phyloP scores from a whole-genome alignment of 2,888 invertebrate species.

The Aphodius granarius region DNA sequence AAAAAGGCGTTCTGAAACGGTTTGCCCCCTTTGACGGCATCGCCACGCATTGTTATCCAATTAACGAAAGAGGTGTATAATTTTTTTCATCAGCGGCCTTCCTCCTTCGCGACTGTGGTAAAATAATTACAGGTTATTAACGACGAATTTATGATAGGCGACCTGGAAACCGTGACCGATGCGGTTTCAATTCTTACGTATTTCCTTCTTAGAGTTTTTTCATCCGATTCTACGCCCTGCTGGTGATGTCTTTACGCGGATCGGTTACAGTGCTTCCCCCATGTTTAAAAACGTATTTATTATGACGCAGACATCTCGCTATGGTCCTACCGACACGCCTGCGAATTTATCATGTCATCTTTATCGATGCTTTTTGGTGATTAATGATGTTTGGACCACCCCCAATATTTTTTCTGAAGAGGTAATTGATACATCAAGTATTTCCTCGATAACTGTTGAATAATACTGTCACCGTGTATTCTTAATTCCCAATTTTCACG shows the following conservation, averaged over 20 bases:
- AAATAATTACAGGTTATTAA: background rate
- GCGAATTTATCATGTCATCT: background rate
- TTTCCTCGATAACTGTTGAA: background rate
- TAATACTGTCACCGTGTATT: no score
- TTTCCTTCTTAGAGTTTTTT: background rate
- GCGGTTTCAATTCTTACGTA: background rate
- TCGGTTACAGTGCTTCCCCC: background rate
- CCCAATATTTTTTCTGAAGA: background rate
- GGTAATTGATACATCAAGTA: background rate
- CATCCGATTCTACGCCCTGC: background rate
- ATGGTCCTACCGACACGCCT: background rate
- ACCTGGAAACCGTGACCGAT: background rate
- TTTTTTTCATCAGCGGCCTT: background rate
- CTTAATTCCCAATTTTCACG: no score
- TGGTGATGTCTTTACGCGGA: background rate
- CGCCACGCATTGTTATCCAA: background rate
- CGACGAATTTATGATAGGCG: background rate
- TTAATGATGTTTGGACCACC: background rate
- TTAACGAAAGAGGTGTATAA: background rate
- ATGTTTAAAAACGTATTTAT: background rate
- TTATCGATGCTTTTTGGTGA: background rate
- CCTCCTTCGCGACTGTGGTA: background rate
- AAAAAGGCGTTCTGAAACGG: background rate
- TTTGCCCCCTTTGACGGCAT: background rate
- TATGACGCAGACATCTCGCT: background rate